Evolutionary conservation across 2,797 vertebrate genomes (phyloP), one percentile per base, ranked within the genome.

Genomic region (Fratercula arctica): DNA sequence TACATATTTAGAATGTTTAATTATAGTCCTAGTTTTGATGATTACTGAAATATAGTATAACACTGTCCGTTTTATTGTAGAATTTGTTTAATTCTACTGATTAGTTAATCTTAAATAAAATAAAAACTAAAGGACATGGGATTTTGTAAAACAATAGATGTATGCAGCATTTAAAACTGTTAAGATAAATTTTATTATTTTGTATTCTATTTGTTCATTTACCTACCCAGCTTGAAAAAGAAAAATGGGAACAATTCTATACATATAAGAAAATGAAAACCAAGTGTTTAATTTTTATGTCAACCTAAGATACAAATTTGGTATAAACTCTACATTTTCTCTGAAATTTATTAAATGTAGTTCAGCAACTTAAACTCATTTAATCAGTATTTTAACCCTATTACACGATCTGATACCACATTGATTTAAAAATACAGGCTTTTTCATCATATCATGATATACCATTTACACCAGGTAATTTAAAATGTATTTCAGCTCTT

Each of bases 361-460:
- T 93, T 89, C 67, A 76, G 25, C 26, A 73, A 84, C 45, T 88
- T 82, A 93, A 59, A 91, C 48, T 59, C 39, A 88, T 75, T 68
- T 95, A 93, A 94, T 51, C 5, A 92, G 54, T 85, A 91, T 72
- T 92, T 95, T 89, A 91, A 91, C 61, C 12, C 21, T 92, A n/a
- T 92, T 86, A 84, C 3, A 91, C 3, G 7, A 48, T 82, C 57
- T 96, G 93, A 96, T 93, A 81, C 16, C 5, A 56, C 16, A 72
- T 15, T 54, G 20, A 81, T 75, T 66, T 26, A 82, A 87, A 94
- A 96, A 87, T 83, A 78, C n/a, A 87, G 56, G 7, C 48, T 72
- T 94, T 89, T 96, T 85, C 31, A 79, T 95, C 53, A 28, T 69
- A 46, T 35, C 63, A 75, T 74, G 45, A 37, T 50, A 23, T 20